Percentiles rank a stretch among this genome's conserved stretches.
Evolutionary conservation across 2,888 invertebrate species (phyloP).

Genomic region (Rhagonycha fulva): DNA sequence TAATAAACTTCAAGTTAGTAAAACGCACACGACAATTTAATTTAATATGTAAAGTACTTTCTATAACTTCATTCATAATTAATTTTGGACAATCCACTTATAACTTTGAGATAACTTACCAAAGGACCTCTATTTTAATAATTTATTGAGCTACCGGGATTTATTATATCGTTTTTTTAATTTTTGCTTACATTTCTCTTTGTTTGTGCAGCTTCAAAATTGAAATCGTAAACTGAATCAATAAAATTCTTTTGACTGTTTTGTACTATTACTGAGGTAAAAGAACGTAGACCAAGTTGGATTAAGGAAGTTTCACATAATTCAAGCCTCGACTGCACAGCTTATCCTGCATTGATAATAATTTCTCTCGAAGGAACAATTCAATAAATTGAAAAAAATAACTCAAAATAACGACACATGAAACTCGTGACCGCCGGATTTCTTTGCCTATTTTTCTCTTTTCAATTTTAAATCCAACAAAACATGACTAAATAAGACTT

Average conservation of each 20-base stretch:
- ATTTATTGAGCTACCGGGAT: neutral
- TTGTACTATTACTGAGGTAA: too few species aligned
- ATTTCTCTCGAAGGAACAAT: neutral
- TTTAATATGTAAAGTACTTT: neutral
- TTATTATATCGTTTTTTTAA: neutral
- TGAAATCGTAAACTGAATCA: neutral
- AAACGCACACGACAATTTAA: neutral
- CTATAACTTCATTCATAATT: neutral
- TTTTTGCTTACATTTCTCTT: neutral
- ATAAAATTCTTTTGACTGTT: neutral
- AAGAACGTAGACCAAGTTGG: neutral
- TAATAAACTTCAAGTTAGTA: neutral
- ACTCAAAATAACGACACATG: neutral
- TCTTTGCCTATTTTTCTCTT: neutral
- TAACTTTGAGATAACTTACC: neutral
- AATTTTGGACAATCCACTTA: neutral
- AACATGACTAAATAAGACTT: too few species aligned
- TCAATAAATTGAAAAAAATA: neutral
- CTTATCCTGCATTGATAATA: neutral
- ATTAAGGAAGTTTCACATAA: neutral
- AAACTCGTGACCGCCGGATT: neutral
- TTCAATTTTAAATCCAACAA: neutral
- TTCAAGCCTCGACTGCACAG: neutral
- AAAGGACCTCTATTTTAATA: neutral
- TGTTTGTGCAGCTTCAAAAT: neutral